Conservation (phyloP, 2,888 invertebrate species). For the Napeogenes sylphis region DNA sequence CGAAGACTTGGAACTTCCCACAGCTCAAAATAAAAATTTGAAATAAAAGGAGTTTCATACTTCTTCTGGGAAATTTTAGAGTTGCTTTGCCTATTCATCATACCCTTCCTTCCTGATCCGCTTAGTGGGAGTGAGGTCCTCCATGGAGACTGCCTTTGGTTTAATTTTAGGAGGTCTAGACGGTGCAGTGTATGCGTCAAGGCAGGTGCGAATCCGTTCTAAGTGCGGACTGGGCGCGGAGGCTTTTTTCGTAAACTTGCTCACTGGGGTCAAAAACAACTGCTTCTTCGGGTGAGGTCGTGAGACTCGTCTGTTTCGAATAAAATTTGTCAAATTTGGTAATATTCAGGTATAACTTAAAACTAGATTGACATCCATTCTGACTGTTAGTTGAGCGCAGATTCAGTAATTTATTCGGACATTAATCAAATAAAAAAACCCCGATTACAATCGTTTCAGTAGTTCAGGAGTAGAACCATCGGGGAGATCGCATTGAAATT, state of each 20-base stretch:
- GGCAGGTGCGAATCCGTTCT: slow-evolving; percentile 54
- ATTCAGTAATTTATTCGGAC: no score
- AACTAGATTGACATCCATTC: no score
- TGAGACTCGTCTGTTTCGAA: slow-evolving; percentile 37
- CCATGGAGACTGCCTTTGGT: slow-evolving; percentile 66
- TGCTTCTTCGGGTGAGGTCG: slow-evolving; percentile 65
- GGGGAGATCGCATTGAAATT: no score
- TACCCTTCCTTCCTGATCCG: slow-evolving; percentile 48
- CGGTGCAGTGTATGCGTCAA: slow-evolving; percentile 44
- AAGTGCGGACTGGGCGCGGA: slow-evolving; percentile 48
- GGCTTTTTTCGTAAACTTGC: slow-evolving; percentile 59
- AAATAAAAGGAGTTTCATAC: no score
- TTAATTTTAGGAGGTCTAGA: slow-evolving; percentile 42
- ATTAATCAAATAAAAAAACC: no score
- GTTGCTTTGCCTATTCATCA: background rate
- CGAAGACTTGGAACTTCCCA: background rate
- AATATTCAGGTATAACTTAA: no score
- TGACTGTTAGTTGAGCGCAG: no score
- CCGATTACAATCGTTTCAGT: no score
- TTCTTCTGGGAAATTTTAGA: no score
- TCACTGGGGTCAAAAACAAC: slow-evolving; percentile 61
- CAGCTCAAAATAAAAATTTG: no score
- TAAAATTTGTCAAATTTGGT: no score
- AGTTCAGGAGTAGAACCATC: no score
- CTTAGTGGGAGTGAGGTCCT: slow-evolving; percentile 65